phyloP scores from a whole-genome alignment of 2,888 invertebrate genomes.

The Mesorhabditis spiculigera region DNA sequence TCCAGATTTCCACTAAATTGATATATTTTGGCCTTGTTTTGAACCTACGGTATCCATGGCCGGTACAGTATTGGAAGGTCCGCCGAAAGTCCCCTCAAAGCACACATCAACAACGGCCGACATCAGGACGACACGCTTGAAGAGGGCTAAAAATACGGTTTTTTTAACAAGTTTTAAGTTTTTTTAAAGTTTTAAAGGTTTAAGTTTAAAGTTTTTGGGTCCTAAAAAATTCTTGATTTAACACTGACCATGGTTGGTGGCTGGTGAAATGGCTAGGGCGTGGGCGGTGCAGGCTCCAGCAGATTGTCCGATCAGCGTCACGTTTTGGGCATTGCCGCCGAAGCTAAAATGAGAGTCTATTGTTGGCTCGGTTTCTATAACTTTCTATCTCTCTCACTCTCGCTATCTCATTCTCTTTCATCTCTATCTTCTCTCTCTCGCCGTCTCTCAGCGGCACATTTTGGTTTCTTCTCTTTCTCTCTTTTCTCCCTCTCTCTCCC shows the following conservation, averaged over 20 bases:
- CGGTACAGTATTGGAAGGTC: neutral
- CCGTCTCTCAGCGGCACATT: too few species aligned
- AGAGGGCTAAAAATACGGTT: neutral
- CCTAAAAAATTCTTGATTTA: too few species aligned
- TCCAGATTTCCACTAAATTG: too few species aligned
- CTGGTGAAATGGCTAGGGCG: neutral
- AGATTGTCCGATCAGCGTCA: neutral
- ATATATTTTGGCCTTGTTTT: too few species aligned
- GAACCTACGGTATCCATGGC: too few species aligned
- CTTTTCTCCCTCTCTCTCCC: too few species aligned
- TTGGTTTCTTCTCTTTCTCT: too few species aligned
- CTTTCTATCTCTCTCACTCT: too few species aligned
- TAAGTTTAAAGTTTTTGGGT: too few species aligned
- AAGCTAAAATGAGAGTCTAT: neutral
- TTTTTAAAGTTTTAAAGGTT: neutral
- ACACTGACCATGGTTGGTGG: neutral
- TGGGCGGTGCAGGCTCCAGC: neutral
- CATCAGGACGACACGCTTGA: neutral
- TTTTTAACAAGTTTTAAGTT: neutral
- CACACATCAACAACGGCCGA: neutral
- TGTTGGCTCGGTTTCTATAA: neutral
- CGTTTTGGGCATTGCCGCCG: neutral
- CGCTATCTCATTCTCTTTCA: too few species aligned
- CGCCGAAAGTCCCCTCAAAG: neutral
- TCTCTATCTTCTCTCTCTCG: too few species aligned